Conservation (phyloP, 2,113 vertebrate genomes). For the Oryzias celebensis region DNA sequence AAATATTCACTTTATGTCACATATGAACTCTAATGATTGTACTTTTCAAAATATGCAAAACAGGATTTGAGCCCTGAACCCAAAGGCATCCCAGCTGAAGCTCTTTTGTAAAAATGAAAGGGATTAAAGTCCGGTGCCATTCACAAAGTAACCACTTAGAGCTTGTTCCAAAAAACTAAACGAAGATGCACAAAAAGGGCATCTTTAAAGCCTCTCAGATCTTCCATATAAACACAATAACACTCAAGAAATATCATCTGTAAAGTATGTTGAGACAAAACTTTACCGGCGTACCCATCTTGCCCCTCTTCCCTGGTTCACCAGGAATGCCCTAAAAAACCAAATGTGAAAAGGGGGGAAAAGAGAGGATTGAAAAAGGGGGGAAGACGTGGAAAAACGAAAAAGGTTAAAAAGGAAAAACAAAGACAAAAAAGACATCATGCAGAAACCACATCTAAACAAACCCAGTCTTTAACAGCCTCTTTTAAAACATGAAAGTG, state of each 20-base stretch:
- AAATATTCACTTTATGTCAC: too few relatives aligned
- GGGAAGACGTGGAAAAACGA: slow-evolving; percentile 14
- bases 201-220: background rate
- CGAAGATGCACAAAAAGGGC: too few relatives aligned
- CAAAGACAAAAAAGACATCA: slow-evolving; percentile 15
- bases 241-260: slow-evolving; percentile 68
- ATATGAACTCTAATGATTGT: too few relatives aligned
- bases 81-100: too few relatives aligned
- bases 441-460: slow-evolving; percentile 29
- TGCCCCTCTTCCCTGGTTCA: slow-evolving; percentile 99
- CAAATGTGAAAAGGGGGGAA: slow-evolving; percentile 29
- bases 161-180: too few relatives aligned
- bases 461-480: slow-evolving; percentile 9
- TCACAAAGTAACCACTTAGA: too few relatives aligned
- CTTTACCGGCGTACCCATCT: slow-evolving; percentile 99
- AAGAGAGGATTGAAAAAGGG: slow-evolving; percentile 1
- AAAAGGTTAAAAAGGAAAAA: background rate
- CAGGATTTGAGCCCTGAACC: too few relatives aligned
- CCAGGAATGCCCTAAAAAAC: slow-evolving; percentile 88
- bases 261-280: slow-evolving; percentile 93
- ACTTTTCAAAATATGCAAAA: too few relatives aligned
- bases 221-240: slow-evolving; percentile 39
- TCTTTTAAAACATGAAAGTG: slow-evolving; percentile 15
- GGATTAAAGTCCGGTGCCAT: too few relatives aligned
- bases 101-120: too few relatives aligned